Percentiles rank a stretch among this genome's conserved stretches.
Evolutionary conservation across 2,888 invertebrate species (phyloP).

Genomic region (Dicyrtoma fusca): DNA sequence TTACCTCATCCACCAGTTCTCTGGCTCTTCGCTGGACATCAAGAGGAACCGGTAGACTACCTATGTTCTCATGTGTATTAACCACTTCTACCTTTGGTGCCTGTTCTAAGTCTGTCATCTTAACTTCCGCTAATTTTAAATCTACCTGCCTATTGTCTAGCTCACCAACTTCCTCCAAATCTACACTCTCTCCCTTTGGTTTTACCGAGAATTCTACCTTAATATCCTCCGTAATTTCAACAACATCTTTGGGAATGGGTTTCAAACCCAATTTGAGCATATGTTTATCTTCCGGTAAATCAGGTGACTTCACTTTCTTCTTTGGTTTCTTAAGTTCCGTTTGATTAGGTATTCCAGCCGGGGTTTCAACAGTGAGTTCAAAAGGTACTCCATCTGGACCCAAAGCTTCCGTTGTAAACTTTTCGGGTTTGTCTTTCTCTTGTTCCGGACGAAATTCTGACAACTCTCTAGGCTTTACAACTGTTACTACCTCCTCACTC

Average conservation of each 20-base stretch:
- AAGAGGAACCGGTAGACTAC: background rate
- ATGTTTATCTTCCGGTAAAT: constrained; percentile 14
- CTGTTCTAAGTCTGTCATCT: background rate
- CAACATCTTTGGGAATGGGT: constrained; percentile 23
- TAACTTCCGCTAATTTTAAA: background rate
- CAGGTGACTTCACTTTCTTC: constrained; percentile 21
- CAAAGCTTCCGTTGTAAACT: background rate
- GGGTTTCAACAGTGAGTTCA: background rate
- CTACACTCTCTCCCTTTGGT: background rate
- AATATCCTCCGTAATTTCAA: background rate
- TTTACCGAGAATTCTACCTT: constrained; percentile 3
- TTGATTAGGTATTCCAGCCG: constrained; percentile 9
- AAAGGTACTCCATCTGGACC: background rate
- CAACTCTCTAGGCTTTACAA: constrained; percentile 9
- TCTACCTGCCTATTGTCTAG: too few relatives aligned
- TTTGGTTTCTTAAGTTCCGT: constrained; percentile 11
- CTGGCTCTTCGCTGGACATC: background rate
- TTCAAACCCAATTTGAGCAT: constrained; percentile 30
- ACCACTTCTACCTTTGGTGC: background rate
- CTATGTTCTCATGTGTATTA: background rate
- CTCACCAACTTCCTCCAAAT: background rate
- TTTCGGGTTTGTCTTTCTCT: constrained; percentile 13
- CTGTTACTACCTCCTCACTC: background rate
- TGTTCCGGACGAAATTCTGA: constrained; percentile 58
- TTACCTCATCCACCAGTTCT: constrained; percentile 4